These are phyloP conservation scores for Anomalospiza imberbis DNA, from an alignment of 2,797 vertebrate genomes.

Conservation along the genomic window DNA sequence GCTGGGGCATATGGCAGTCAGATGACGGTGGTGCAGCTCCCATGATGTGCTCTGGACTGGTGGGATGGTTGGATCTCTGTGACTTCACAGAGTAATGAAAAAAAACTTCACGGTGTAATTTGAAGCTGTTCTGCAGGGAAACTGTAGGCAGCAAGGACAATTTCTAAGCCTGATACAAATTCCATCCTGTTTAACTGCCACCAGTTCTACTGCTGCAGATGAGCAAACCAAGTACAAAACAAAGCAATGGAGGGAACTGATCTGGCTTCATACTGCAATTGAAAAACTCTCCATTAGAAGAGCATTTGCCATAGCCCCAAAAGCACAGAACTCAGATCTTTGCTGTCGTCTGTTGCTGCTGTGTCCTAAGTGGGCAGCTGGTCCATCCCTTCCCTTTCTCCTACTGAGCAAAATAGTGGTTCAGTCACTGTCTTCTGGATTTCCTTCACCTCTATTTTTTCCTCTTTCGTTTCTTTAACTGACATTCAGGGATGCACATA, in stretches of 20 bases:
- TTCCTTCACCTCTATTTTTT: not conserved
- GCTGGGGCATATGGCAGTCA: conserved; percentile 41
- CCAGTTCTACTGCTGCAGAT: not conserved
- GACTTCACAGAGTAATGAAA: conserved; percentile 10
- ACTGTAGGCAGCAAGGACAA: not conserved
- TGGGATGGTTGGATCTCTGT: not conserved
- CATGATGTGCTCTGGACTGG: not conserved
- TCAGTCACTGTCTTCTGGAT: not conserved
- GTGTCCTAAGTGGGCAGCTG: not conserved
- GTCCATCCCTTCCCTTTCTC: not conserved
- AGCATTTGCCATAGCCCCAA: not conserved
- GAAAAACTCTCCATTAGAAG: not conserved
- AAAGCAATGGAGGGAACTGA: not conserved
- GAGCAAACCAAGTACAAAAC: not conserved
- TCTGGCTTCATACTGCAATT: not conserved
- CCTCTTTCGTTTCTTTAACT: not conserved
- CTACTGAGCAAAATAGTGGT: not conserved
- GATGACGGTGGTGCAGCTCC: not conserved
- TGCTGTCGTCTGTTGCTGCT: not conserved
- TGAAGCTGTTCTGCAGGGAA: not conserved
- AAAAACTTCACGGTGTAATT: too few species aligned
- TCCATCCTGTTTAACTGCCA: conserved; percentile 5
- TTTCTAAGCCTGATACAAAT: conserved; percentile 14
- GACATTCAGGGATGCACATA: not conserved
- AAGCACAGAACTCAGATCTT: not conserved